Evolutionary conservation across 2,888 invertebrate genomes (phyloP), one percentile per base, ranked within the genome.

Genomic region (Sericinus montela): DNA sequence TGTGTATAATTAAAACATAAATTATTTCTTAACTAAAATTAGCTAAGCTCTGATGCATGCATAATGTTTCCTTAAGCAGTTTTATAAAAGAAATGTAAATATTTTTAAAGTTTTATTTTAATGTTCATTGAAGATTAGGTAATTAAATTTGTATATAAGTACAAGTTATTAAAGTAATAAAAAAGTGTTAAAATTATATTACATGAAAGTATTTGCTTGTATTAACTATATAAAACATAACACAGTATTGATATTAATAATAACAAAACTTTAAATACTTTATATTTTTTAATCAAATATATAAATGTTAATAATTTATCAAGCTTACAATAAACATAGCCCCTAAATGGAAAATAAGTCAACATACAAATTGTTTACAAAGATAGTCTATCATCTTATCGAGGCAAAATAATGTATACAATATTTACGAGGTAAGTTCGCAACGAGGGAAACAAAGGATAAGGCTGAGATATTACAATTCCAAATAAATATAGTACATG

Each of bases 401-500:
- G 76, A 70, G 72, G 72, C 11, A 28, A 54, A 78, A 78, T 79
- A 78, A 74, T 76, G 77, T 75, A 72, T 75, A 71, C 62, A 75
- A 80, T 83, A 84, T 85, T 83, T 83, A 84, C 78, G 75, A 79
- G 77, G 69, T 65, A 75, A 76, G 75, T 80, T 76, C 75, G 75
- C 72, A 69, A 68, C 49, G 72, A 64, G 67, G 78, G 75, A 80
- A 83, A 83, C 77, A 72, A 72, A 79, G 82, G 82, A 82, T 84
- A 78, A 75, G 70, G 64, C 72, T 74, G 79, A 80, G 83, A 86
- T 84, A 86, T 87, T 84, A 87, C 84, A 86, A 85, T 83, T 84
- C 81, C 80, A 86, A 85, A 86, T 84, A 86, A 87, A 87, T 84
- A 86, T 79, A 77, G 75, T 78, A 72, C 82, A 87, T 84, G 83